Base-by-base conservation (phyloP, 2,797 vertebrate genomes). In the Botia kubotai region DNA sequence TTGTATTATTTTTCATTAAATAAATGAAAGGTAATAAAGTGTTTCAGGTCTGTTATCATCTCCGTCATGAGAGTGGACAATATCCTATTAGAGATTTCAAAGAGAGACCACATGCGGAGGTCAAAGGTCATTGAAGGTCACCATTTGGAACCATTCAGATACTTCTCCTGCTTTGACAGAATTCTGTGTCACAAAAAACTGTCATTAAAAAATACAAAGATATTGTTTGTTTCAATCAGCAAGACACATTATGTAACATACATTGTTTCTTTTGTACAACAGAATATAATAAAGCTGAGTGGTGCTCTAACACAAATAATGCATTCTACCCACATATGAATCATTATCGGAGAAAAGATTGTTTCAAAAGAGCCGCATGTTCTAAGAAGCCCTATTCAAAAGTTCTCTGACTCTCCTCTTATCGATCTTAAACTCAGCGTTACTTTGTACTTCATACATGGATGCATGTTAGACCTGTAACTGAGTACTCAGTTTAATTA, bases 401-500 rank as follows among this genome's bases (percentile, higher is more conserved):
- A 43, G 33, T 72, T 67, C 68, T 63, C n/a, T n/a, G n/a, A n/a
- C n/a, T n/a, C n/a, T n/a, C n/a, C n/a, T n/a, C 63, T 55, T 26
- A 79, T 79, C n/a, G 66, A 82, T 82, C 75, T 70, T 33, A 57
- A 78, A 23, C 62, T 71, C 75, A 68, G 26, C 72, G 53, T n/a
- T 17, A 43, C 39, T 43, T 43, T 43, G 8, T 7, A 60, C 70
- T 66, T 72, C 72, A 66, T 26, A 46, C 26, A 39, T 39, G 33
- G 63, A 29, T 12, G 57, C 21, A 60, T 19, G 57, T 11, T 48
- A 70, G 43, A 69, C 57, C 10, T 46, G 26, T 10, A 14, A 39
- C 8, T 73, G 26, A 81, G 43, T 12, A 50, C 71, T 71, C 58
- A 23, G 82, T 75, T 17, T 79, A 77, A 80, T 75, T 21, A 73